Evolutionary conservation across 2,797 vertebrate genomes (phyloP).

Genomic region (Pogoniulus pusillus): DNA sequence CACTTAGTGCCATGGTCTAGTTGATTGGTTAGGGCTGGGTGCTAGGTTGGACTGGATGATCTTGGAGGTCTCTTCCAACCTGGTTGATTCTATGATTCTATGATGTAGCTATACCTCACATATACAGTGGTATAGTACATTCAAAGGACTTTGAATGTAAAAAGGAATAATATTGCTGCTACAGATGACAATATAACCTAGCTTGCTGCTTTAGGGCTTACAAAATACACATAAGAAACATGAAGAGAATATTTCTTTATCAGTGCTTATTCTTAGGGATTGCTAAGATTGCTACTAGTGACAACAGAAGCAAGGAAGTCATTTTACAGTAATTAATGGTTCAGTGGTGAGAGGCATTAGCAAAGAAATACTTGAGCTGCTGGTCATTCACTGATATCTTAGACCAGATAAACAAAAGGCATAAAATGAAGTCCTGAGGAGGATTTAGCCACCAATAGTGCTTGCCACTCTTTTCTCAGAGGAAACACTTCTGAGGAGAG

Average conservation of each 20-base stretch:
- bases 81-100: no score
- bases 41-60: no score
- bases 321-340: neutral
- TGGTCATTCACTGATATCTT: neutral
- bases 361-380: neutral
- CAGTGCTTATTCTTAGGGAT: neutral
- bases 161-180: neutral
- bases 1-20: no score
- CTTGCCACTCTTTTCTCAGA: neutral
- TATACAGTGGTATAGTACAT: neutral
- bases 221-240: neutral
- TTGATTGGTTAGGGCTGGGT: no score
- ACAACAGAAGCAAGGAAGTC: neutral
- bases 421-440: neutral
- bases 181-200: neutral
- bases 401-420: neutral
- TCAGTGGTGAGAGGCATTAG: neutral
- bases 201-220: neutral
- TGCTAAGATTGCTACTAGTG: neutral
- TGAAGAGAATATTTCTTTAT: neutral
- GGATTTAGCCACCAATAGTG: neutral
- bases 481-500: neutral
- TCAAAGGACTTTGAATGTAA: neutral
- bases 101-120: neutral
- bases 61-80: no score